Evolutionary conservation across 2,113 vertebrate genomes (phyloP).

Genomic region (Marmota flaviventris): DNA sequence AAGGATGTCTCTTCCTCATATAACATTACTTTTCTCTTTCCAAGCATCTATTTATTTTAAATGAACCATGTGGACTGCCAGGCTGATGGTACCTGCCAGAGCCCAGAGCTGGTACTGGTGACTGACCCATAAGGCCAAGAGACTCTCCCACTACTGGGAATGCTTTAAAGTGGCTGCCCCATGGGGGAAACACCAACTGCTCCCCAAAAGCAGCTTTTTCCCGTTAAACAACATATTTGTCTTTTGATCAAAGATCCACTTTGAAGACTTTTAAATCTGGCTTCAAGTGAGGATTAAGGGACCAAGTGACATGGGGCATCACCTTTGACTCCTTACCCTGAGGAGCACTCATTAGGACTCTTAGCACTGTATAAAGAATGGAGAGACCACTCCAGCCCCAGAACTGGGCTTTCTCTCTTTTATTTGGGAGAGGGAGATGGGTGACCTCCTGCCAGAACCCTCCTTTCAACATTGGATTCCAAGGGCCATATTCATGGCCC

Average conservation of each 20-base stretch:
- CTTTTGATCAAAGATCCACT: slow-evolving; percentile 84
- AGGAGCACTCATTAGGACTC: slow-evolving; percentile 25
- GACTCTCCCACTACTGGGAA: slow-evolving; percentile 79
- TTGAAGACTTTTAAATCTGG: slow-evolving; percentile 85
- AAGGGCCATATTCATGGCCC: neutral
- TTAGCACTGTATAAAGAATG: slow-evolving; percentile 70
- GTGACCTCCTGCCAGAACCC: neutral
- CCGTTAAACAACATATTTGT: slow-evolving; percentile 83
- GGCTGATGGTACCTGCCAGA: slow-evolving; percentile 71
- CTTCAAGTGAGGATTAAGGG: slow-evolving; percentile 81
- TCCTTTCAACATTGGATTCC: neutral
- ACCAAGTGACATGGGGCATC: slow-evolving; percentile 57
- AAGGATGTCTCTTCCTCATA: neutral
- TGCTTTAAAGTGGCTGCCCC: slow-evolving; percentile 79
- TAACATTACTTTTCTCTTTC: slow-evolving; percentile 50
- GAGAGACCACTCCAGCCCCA: slow-evolving; percentile 69
- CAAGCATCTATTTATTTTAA: slow-evolving; percentile 74
- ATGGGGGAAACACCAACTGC: slow-evolving; percentile 80
- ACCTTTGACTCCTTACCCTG: slow-evolving; percentile 76
- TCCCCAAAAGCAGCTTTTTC: slow-evolving; percentile 84
- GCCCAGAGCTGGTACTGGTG: slow-evolving; percentile 63
- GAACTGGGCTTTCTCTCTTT: slow-evolving; percentile 78
- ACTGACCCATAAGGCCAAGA: slow-evolving; percentile 82
- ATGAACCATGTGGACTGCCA: slow-evolving; percentile 71
- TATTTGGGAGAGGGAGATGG: slow-evolving; percentile 70